These are phyloP conservation scores for Dermolepida albohirtum DNA, from an alignment of 2,888 invertebrate species.

Conservation along the genomic window DNA sequence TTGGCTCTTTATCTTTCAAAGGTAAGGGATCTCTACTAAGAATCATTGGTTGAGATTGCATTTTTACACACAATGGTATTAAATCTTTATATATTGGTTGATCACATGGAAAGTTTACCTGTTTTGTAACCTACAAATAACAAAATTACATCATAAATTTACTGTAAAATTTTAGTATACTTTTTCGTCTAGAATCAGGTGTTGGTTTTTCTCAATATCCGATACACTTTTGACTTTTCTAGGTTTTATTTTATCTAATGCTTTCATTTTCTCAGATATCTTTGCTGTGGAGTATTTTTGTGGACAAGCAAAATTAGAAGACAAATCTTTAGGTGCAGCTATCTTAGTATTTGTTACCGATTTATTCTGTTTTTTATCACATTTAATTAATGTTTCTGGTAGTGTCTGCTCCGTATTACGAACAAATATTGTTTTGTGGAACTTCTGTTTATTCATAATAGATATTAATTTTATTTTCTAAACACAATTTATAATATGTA, in stretches of 20 bases:
- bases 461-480: neutral
- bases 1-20: conserved; percentile 52
- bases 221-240: conserved; percentile 41
- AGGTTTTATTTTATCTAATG: conserved; percentile 42
- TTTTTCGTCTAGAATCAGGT: conserved; percentile 44
- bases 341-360: neutral
- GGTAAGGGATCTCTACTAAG: conserved; percentile 49
- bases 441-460: conserved; percentile 16
- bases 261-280: conserved; percentile 44
- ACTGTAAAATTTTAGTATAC: neutral
- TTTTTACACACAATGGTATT: conserved; percentile 51
- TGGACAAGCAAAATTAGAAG: conserved; percentile 40
- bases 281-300: conserved; percentile 45
- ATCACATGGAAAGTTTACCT: conserved; percentile 53
- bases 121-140: conserved; percentile 51
- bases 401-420: conserved; percentile 47
- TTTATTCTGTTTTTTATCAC: conserved; percentile 7
- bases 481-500: neutral
- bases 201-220: conserved; percentile 43
- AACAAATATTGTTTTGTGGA: conserved; percentile 44
- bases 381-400: conserved; percentile 42
- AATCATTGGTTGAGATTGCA: conserved; percentile 41
- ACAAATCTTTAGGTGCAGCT: conserved; percentile 11
- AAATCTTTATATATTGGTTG: conserved; percentile 53
- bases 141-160: neutral